A percentile compares a stretch with the other conserved stretches of the same genome.
Evolutionary conservation across 2,797 vertebrate genomes (phyloP).

Genomic region (Tenualosa thibaudeaui): DNA sequence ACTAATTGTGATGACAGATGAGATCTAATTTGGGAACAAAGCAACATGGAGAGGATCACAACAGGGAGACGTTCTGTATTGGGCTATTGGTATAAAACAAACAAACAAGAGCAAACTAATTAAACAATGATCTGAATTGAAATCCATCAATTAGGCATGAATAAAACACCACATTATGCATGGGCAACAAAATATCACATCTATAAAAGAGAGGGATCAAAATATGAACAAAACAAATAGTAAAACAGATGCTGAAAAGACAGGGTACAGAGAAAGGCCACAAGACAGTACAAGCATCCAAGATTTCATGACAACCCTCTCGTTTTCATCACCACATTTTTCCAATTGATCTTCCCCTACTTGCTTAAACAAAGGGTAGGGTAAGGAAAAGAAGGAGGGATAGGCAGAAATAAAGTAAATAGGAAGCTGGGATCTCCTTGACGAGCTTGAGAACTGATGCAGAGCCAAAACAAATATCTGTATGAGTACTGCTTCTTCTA

Average conservation of each 20-base stretch:
- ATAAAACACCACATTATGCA: background rate
- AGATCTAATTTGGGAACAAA: background rate
- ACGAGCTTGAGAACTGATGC: background rate
- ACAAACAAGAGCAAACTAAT: background rate
- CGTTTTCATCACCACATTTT: background rate
- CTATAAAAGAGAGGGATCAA: background rate
- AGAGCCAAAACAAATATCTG: slow-evolving; percentile 4
- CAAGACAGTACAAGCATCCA: background rate
- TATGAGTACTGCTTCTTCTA: background rate
- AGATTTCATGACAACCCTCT: background rate
- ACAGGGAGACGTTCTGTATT: background rate
- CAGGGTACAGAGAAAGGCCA: background rate
- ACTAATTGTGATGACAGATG: background rate
- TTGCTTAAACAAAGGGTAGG: background rate
- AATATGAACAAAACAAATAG: background rate
- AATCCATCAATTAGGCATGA: background rate
- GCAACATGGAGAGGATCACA: background rate
- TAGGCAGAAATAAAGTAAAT: slow-evolving; percentile 2
- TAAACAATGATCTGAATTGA: background rate
- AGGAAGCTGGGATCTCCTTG: background rate
- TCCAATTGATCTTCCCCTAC: background rate
- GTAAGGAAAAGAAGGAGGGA: background rate
- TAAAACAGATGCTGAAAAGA: background rate
- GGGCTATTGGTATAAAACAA: background rate
- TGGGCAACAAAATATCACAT: background rate